phyloP scores from a whole-genome alignment of 1,140 invertebrate genomes.

The Magallana gigas region DNA sequence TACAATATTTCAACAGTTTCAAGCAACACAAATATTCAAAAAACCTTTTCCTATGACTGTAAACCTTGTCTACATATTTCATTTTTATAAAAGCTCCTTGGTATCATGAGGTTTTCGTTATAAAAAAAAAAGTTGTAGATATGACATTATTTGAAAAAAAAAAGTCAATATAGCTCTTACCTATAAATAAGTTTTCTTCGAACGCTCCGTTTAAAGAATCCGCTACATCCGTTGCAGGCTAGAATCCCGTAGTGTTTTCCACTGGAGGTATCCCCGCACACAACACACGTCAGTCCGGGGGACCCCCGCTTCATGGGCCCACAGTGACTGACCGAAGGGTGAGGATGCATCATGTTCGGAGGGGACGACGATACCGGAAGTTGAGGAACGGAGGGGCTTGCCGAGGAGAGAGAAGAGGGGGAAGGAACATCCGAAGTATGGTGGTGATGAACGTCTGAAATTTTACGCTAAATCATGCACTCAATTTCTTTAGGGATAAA shows the following conservation, averaged over 20 bases:
- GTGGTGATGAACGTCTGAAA: neutral
- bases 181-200: slow-evolving; percentile 98
- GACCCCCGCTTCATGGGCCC: slow-evolving; percentile 69
- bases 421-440: slow-evolving; percentile 12
- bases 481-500: no score
- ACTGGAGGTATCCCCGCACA: slow-evolving; percentile 97
- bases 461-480: neutral
- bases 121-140: no score
- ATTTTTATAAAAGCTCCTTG: no score
- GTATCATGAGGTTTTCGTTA: no score
- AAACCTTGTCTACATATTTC: no score
- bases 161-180: slow-evolving; percentile 79
- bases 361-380: slow-evolving; percentile 33
- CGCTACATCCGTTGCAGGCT: slow-evolving; percentile 99
- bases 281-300: slow-evolving; percentile 86
- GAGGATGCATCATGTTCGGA: slow-evolving; percentile 49
- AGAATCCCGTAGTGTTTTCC: slow-evolving; percentile 99
- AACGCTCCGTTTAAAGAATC: slow-evolving; percentile 99
- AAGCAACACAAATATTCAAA: neutral
- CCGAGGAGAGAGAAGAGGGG: neutral
- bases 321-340: slow-evolving; percentile 41
- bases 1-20: neutral
- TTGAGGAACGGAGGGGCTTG: slow-evolving; percentile 5
- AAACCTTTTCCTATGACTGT: neutral
- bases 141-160: no score